Evolutionary conservation across 1,140 invertebrate genomes (phyloP).

Genomic region (Pissodes strobi): DNA sequence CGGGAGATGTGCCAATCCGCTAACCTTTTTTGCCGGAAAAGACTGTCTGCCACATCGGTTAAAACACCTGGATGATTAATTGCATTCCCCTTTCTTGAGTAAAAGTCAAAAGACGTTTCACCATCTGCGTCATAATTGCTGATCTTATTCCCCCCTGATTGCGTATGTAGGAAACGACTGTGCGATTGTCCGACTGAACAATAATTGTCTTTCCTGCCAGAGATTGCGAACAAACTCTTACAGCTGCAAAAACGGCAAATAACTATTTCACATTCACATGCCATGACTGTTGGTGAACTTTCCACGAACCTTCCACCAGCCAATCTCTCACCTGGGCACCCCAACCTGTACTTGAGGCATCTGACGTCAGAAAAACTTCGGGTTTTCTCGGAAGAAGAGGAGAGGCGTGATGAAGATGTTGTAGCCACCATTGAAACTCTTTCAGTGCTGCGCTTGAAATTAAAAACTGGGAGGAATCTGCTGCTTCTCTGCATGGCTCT

Average conservation of each 20-base stretch:
- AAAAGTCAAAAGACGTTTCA: background rate
- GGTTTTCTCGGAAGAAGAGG: too few species aligned
- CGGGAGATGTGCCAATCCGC: conserved; percentile 12
- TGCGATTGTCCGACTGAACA: too few species aligned
- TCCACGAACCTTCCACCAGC: background rate
- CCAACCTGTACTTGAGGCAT: conserved; percentile 12
- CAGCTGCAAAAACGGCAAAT: too few species aligned
- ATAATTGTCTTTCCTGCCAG: too few species aligned
- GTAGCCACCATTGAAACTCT: background rate
- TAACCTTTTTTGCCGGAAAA: background rate
- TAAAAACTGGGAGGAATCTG: background rate
- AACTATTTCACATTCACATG: too few species aligned
- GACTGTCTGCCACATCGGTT: conserved; percentile 15
- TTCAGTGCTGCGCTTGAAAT: background rate
- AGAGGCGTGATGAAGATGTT: too few species aligned
- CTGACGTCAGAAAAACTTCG: too few species aligned
- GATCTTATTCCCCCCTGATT: too few species aligned
- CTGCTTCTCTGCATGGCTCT: background rate
- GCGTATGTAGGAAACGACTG: too few species aligned
- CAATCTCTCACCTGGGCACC: conserved; percentile 4
- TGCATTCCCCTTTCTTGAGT: background rate
- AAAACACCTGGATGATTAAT: background rate
- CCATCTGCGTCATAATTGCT: too few species aligned
- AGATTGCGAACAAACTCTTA: too few species aligned
- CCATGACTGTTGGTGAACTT: too few species aligned